A percentile compares a stretch with the other conserved stretches of the same genome.
These are phyloP conservation scores for Cydia splendana DNA, from an alignment of 1,140 invertebrate genomes.

Conservation along the genomic window DNA sequence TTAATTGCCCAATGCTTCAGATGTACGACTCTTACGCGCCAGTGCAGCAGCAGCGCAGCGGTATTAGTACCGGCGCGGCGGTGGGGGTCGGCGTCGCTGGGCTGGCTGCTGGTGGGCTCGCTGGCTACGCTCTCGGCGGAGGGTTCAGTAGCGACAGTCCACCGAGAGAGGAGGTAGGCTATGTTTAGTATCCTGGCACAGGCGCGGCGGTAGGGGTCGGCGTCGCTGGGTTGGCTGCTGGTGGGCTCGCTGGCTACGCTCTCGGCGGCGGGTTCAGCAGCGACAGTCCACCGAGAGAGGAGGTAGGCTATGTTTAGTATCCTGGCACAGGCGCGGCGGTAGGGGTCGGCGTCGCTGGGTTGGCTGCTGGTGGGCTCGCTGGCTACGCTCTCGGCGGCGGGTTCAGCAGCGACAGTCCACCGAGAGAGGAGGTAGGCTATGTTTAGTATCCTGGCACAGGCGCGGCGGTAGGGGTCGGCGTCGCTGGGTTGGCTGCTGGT, in stretches of 20 bases:
- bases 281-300: constrained; percentile 39
- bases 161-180: constrained; percentile 12
- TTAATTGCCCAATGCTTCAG: constrained; percentile 24
- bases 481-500: constrained; percentile 61
- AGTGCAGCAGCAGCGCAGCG: constrained; percentile 47
- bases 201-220: constrained; percentile 63
- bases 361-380: constrained; percentile 62
- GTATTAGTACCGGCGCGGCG: constrained; percentile 60
- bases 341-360: constrained; percentile 60
- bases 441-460: constrained; percentile 48
- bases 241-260: constrained; percentile 66
- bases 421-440: not conserved
- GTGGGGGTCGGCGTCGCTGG: constrained; percentile 66
- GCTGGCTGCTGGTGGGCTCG: constrained; percentile 62
- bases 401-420: constrained; percentile 39
- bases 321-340: constrained; percentile 58
- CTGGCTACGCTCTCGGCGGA: constrained; percentile 65
- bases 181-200: constrained; percentile 40
- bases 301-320: constrained; percentile 29
- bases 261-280: constrained; percentile 37
- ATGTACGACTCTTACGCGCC: constrained; percentile 42
- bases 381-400: constrained; percentile 57
- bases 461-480: constrained; percentile 61
- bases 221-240: constrained; percentile 61
- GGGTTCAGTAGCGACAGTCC: constrained; percentile 64